Evolutionary conservation across 2,888 invertebrate genomes (phyloP).

Genomic region (Synanthedon vespiformis): DNA sequence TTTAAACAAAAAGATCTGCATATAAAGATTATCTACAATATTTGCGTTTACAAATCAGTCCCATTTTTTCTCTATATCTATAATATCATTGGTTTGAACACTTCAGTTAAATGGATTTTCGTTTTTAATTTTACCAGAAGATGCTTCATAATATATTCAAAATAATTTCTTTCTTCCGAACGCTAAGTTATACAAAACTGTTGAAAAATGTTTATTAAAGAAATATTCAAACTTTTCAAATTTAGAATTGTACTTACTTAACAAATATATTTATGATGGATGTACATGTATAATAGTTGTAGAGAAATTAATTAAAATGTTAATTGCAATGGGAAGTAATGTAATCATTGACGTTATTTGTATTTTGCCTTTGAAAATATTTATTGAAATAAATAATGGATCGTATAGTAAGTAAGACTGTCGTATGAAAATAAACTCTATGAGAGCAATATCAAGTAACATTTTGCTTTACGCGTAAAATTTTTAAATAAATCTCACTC

Average conservation of each 20-base stretch:
- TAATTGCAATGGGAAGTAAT: conserved; percentile 40
- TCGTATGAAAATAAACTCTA: too few species aligned
- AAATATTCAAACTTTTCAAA: conserved; percentile 43
- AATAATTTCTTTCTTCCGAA: not conserved
- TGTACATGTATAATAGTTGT: conserved; percentile 18
- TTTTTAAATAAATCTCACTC: too few species aligned
- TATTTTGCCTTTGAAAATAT: not conserved
- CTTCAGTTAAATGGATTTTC: too few species aligned
- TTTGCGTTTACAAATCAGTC: too few species aligned
- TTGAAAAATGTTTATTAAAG: conserved; percentile 58
- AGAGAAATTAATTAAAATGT: conserved; percentile 14
- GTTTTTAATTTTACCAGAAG: too few species aligned
- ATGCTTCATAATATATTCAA: too few species aligned
- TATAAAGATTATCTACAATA: too few species aligned
- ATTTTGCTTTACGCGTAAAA: too few species aligned
- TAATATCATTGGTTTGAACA: too few species aligned
- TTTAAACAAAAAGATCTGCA: too few species aligned
- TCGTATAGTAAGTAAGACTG: not conserved
- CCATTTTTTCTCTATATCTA: too few species aligned
- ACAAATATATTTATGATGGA: conserved; percentile 25
- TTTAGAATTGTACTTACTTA: conserved; percentile 37
- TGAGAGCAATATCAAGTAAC: too few species aligned
- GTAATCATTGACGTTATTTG: conserved; percentile 24
- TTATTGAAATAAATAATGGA: not conserved
- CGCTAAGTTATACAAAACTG: conserved; percentile 48